These are phyloP conservation scores for Alexandromys oeconomus DNA, from an alignment of 2,797 vertebrate species.

Conservation along the genomic window DNA sequence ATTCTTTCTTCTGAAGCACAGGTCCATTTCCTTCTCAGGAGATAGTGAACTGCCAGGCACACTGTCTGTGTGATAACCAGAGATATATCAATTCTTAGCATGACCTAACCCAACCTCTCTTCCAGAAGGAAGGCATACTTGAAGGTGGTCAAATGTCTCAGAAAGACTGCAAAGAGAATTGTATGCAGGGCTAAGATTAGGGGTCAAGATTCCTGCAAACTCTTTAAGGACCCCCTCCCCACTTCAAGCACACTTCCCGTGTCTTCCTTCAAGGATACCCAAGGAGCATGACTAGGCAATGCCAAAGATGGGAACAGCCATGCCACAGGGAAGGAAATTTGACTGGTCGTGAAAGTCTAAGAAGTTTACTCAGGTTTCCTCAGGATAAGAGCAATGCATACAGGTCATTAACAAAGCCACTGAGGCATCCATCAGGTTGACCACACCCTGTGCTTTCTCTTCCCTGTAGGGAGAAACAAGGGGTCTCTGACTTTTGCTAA, in stretches of 20 bases:
- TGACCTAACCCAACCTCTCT: conserved; percentile 36
- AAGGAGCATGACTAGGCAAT: background rate
- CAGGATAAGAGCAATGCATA: background rate
- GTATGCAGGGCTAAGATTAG: background rate
- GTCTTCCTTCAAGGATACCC: accelerated
- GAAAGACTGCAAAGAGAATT: background rate
- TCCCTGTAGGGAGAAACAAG: background rate
- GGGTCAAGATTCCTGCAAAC: background rate
- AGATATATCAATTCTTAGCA: conserved; percentile 5
- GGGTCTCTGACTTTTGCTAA: background rate
- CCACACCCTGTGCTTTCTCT: background rate
- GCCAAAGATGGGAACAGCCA: background rate
- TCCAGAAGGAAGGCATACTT: background rate
- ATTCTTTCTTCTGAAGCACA: conserved; percentile 62
- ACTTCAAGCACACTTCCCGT: accelerated
- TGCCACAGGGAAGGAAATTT: background rate
- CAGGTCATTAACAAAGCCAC: background rate
- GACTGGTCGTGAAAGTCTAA: background rate
- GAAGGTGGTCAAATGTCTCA: background rate
- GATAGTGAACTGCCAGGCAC: conserved; percentile 42
- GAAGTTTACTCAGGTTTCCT: background rate
- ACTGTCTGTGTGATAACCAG: background rate
- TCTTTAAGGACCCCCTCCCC: accelerated
- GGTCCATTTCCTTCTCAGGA: conserved; percentile 64
- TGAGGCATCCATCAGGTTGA: background rate